These are phyloP conservation scores for Leptopilina myrica DNA, from an alignment of 2,888 invertebrate genomes.

Conservation along the genomic window DNA sequence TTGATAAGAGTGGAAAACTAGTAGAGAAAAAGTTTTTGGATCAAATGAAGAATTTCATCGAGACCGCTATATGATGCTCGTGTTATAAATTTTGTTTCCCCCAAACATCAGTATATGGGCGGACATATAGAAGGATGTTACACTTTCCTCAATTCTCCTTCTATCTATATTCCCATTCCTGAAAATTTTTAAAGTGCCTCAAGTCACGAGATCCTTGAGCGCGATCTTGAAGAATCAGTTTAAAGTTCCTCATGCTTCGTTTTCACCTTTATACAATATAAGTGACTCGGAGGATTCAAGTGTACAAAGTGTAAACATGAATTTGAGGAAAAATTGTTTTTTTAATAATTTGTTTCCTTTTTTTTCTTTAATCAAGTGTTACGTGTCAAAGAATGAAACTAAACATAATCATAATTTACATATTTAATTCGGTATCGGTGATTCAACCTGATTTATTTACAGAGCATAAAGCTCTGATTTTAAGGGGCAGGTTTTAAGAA, in stretches of 20 bases:
- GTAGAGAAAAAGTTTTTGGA: conserved; percentile 18
- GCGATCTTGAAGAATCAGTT: conserved; percentile 32
- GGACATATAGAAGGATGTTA: conserved; percentile 32
- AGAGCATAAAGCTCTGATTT: too few relatives aligned
- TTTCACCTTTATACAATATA: conserved; percentile 9
- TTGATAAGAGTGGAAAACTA: conserved; percentile 36
- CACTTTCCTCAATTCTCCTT: conserved; percentile 17
- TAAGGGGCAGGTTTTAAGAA: too few relatives aligned
- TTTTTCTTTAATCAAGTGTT: too few relatives aligned
- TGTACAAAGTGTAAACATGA: background rate
- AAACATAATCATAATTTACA: too few relatives aligned
- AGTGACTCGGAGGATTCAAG: conserved; percentile 16
- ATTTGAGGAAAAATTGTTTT: conserved; percentile 14
- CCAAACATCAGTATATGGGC: background rate
- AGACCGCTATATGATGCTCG: conserved; percentile 14
- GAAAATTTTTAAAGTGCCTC: conserved; percentile 15
- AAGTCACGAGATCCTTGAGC: conserved; percentile 37
- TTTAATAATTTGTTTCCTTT: background rate
- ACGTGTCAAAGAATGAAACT: too few relatives aligned
- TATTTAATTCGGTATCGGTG: too few relatives aligned
- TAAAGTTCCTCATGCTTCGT: conserved; percentile 1
- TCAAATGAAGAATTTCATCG: conserved; percentile 34
- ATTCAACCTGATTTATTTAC: too few relatives aligned
- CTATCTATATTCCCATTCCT: background rate
- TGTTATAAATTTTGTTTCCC: conserved; percentile 14